Percentiles rank a stretch among this genome's conserved stretches.
phyloP scores from a whole-genome alignment of 1,140 invertebrate genomes.

The Heliothis virescens region DNA sequence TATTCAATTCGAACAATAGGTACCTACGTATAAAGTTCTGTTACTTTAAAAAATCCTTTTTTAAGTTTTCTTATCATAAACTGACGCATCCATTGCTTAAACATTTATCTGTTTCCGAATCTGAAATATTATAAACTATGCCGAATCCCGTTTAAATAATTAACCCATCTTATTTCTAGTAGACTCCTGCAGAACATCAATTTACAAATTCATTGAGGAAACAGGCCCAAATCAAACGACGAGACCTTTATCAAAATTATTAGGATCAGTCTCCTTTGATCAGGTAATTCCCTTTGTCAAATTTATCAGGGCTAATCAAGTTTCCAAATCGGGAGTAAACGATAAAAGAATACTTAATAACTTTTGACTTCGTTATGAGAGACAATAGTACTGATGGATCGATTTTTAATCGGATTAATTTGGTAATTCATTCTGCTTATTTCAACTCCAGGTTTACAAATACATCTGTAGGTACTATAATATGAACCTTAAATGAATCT shows the following conservation, averaged over 20 bases:
- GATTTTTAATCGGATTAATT: neutral
- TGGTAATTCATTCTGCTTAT: neutral
- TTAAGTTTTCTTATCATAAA: too few relatives aligned
- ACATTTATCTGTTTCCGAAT: too few relatives aligned
- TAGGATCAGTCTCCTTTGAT: conserved; percentile 31
- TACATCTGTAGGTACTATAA: too few relatives aligned
- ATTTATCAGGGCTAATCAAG: conserved; percentile 35
- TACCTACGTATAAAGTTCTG: too few relatives aligned
- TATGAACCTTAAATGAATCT: too few relatives aligned
- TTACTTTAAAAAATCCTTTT: too few relatives aligned
- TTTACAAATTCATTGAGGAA: conserved; percentile 12
- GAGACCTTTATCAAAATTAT: conserved; percentile 32
- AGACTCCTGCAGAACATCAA: neutral
- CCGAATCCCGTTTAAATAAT: neutral
- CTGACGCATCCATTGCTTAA: too few relatives aligned
- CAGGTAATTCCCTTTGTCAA: conserved; percentile 36
- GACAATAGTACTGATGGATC: neutral
- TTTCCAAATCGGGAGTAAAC: conserved; percentile 24
- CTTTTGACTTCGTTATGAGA: neutral
- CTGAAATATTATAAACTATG: too few relatives aligned
- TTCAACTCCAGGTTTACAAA: too few relatives aligned
- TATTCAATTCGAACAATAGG: too few relatives aligned
- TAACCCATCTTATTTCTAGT: too few relatives aligned
- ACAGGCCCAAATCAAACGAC: conserved; percentile 13
- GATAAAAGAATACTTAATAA: conserved; percentile 29